Evolutionary conservation across 2,888 invertebrate genomes (phyloP).

Genomic region (Petrolisthes cinctipes): DNA sequence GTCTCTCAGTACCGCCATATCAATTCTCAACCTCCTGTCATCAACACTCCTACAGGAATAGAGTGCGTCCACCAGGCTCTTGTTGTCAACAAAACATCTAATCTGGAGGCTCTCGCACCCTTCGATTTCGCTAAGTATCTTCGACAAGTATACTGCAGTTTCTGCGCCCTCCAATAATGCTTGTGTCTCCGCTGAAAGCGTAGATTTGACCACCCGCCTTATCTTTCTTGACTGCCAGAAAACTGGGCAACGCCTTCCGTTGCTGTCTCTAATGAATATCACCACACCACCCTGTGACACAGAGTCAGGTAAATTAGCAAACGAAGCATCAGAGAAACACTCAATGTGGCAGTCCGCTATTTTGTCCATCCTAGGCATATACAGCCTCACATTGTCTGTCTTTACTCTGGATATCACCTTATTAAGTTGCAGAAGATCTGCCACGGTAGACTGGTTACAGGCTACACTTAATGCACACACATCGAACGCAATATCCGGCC

Average conservation of each 20-base stretch:
- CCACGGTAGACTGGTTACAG: too few species aligned
- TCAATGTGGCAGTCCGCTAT: not conserved
- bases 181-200: constrained; percentile 13
- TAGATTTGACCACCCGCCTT: constrained; percentile 15
- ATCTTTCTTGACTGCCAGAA: constrained; percentile 27
- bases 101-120: not conserved
- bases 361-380: not conserved
- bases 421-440: too few species aligned
- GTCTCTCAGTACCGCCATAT: constrained; percentile 15
- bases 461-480: too few species aligned
- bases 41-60: constrained; percentile 1
- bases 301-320: too few species aligned
- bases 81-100: too few species aligned
- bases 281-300: constrained; percentile 23
- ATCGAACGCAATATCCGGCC: too few species aligned
- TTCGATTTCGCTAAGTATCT: constrained; percentile 10
- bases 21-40: constrained; percentile 21
- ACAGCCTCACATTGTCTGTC: too few species aligned
- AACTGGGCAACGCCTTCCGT: constrained; percentile 5
- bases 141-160: constrained; percentile 8
- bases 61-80: constrained; percentile 11
- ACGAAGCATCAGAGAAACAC: not conserved
- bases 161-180: constrained; percentile 14
- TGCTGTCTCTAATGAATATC: constrained; percentile 4
- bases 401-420: too few species aligned